phyloP scores from a whole-genome alignment of 1,140 invertebrate species.

The Zaprionus ornatus region DNA sequence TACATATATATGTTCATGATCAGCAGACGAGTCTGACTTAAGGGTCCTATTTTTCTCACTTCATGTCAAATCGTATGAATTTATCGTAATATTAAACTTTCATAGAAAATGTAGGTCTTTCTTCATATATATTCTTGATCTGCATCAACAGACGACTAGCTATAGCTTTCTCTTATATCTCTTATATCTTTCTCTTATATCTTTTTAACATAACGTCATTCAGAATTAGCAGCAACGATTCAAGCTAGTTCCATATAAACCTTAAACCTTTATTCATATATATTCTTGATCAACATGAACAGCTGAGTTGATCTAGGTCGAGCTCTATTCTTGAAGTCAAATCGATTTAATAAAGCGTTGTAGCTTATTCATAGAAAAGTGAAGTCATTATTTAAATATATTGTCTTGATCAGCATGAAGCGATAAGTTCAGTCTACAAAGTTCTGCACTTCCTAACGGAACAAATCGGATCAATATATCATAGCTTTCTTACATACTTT shows the following conservation, averaged over 20 bases:
- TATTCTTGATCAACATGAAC: not conserved
- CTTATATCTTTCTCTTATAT: too few relatives aligned
- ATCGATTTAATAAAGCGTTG: too few relatives aligned
- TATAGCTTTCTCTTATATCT: too few relatives aligned
- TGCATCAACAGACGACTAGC: not conserved
- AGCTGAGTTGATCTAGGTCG: not conserved
- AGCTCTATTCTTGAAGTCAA: too few relatives aligned
- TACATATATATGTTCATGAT: too few relatives aligned
- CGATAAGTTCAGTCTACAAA: not conserved
- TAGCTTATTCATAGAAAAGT: not conserved
- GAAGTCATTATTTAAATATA: not conserved
- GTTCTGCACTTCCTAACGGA: not conserved
- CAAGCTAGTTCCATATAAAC: too few relatives aligned
- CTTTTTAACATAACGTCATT: too few relatives aligned
- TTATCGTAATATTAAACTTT: not conserved
- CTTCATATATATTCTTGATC: not conserved
- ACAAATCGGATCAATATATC: not conserved
- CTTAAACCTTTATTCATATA: not conserved
- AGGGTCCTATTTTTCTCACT: too few relatives aligned
- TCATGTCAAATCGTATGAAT: too few relatives aligned
- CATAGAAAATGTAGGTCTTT: not conserved
- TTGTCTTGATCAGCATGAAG: not conserved
- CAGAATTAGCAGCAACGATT: too few relatives aligned
- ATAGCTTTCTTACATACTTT: too few relatives aligned
- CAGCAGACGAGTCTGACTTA: too few relatives aligned